Evolutionary conservation across 1,140 invertebrate genomes (phyloP).

Genomic region (Pseudachorutes palmiensis): DNA sequence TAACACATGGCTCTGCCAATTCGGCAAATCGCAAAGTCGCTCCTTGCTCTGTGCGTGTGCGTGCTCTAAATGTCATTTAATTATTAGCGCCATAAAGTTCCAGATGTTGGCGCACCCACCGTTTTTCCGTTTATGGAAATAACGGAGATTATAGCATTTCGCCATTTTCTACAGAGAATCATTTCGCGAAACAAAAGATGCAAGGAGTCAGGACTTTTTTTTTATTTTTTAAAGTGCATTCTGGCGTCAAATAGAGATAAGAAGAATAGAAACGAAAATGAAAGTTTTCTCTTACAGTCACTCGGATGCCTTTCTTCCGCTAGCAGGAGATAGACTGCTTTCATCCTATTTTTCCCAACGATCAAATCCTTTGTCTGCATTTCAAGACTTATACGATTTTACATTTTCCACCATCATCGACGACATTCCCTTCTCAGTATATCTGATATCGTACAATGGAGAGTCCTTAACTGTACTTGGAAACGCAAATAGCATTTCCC

Average conservation of each 20-base stretch:
- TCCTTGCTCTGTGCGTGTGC: neutral
- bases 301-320: neutral
- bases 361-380: slow-evolving; percentile 5
- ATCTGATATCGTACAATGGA: too few relatives aligned
- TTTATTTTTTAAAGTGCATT: slow-evolving; percentile 9
- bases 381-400: too few relatives aligned
- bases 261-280: neutral
- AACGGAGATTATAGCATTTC: neutral
- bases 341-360: neutral
- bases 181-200: neutral
- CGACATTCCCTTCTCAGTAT: too few relatives aligned
- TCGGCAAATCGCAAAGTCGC: neutral
- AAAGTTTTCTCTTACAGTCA: neutral
- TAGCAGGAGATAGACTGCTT: neutral
- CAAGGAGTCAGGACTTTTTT: neutral
- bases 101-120: neutral
- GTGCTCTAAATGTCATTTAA: slow-evolving; percentile 6
- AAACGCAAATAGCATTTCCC: too few relatives aligned
- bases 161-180: neutral
- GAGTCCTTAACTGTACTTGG: too few relatives aligned
- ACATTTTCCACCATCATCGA: too few relatives aligned
- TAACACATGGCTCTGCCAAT: neutral
- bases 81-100: neutral
- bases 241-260: slow-evolving; percentile 7
- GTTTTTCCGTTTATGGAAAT: neutral